Base-by-base conservation (phyloP, 2,888 invertebrate genomes). In the Harpagoxenus sublaevis region DNA sequence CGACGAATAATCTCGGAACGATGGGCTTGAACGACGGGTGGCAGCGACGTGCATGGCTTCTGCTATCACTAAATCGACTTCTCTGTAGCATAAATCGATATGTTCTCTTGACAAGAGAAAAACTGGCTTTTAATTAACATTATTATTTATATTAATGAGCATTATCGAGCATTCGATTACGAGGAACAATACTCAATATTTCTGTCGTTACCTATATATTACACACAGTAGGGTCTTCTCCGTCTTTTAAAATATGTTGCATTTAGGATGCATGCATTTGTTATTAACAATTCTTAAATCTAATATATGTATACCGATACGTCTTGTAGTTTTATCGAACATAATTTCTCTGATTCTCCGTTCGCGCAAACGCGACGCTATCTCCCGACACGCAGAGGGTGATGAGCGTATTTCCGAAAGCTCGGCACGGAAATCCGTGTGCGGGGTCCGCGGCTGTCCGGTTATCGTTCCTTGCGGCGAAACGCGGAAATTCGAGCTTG, bases 401-500 rank as follows among this genome's bases (percentile, higher is more conserved):
- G 87, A 79, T 23, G 74, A 81, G 74, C 83, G 87, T 75, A 60
- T 79, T 74, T 48, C 53, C 53, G 39, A 57, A 53, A 53, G 60
- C 90, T 85, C 62, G 87, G 70, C 86, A 84, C 87, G 84, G 89
- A 86, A 89, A 89, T 90, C 84, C 87, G 85, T 86, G 82, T 87
- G 84, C 85, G 45, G 39, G 39, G 31, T 63, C 31, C 53, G 75
- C 83, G 90, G 87, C 89, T 88, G 89, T 82, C 78, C 71, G 60
- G 71, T 85, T 83, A 81, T 86, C 85, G 82, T 77, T 83, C 85
- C 53, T 75, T 84, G 83, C 86, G 82, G 87, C 86, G 91, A 86
- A 87, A 89, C 89, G 86, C 87, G 91, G 89, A 87, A 92, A 92
- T 88, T 90, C 88, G 87, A 88, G 89, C 84, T 85, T 83, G 83